Evolutionary conservation across 2,797 vertebrate genomes (phyloP), one percentile per base, ranked within the genome.

Genomic region (Anomalospiza imberbis): DNA sequence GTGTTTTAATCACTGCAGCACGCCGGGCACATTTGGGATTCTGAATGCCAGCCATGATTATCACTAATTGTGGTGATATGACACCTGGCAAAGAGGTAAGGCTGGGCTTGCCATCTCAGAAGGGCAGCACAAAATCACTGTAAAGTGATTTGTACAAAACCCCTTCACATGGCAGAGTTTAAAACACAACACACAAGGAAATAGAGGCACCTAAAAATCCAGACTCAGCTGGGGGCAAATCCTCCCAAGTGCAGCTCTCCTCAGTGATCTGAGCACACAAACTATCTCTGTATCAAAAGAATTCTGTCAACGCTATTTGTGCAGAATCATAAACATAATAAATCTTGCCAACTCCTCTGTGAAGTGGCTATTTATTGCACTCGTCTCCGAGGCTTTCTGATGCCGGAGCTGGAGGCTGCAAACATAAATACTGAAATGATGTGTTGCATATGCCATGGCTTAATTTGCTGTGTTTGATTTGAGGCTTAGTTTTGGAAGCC

Each of bases 381-480:
- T 94, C 54, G 2, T 91, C 88, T 95, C 92, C 2, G 1, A 80
- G 92, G 75, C 68, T 82, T 95, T 96, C 61, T 88, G 88, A 94
- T 95, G 89, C 36, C 0, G 0, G 78, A 83, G 92, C 96, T 94
- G 92, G 74, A 93, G 94, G 93, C 93, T 95, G 92, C 81, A 91
- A 89, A 92, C 91, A 82, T 80, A 95, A 95, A 95, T 77, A 95
- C 72, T 36, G 88, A 79, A 76, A 61, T 95, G 92, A 95, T 94
- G 92, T 22, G 34, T 91, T 95, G 95, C 91, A 91, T 95, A 93
- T 95, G 94, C 71, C 0, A 0, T 32, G 65, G 88, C 74, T 91
- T 80, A 58, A 93, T 76, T 83, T 77, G 74, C 54, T 85, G 14
- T 12, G 45, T 74, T 77, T 74, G 86, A 87, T 92, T 92, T 74